Conservation (phyloP, 2,888 invertebrate species). For the Syrphus vitripennis region DNA sequence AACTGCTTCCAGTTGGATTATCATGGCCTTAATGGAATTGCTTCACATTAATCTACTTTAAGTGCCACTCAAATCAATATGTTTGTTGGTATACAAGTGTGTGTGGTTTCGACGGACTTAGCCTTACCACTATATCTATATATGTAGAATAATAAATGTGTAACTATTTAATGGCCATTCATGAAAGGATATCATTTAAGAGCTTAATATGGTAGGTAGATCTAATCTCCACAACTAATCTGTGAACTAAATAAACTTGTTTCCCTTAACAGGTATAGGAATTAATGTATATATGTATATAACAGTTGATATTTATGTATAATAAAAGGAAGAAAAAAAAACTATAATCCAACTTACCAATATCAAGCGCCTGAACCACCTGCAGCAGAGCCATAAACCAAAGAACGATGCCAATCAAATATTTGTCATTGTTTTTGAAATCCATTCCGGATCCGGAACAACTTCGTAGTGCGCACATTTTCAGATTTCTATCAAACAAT, state of each 20-base stretch:
- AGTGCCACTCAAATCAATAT: conserved; percentile 64
- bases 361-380: conserved; percentile 55
- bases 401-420: conserved; percentile 66
- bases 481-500: conserved; percentile 59
- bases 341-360: conserved; percentile 62
- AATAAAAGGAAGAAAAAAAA: conserved; percentile 13
- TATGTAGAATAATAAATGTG: conserved; percentile 36
- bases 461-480: conserved; percentile 59
- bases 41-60: conserved; percentile 55
- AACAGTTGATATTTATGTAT: not conserved
- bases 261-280: not conserved
- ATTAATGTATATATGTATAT: not conserved
- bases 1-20: conserved; percentile 49
- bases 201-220: conserved; percentile 10
- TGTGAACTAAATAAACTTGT: not conserved
- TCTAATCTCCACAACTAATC: conserved; percentile 43
- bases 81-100: not conserved
- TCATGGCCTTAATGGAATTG: conserved; percentile 55
- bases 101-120: not conserved
- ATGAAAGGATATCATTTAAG: conserved; percentile 17
- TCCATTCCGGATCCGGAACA: conserved; percentile 50
- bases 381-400: conserved; percentile 66
- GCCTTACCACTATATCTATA: not conserved
- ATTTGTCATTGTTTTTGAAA: conserved; percentile 57
- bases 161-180: conserved; percentile 30